Base-by-base conservation (phyloP, 2,888 invertebrate species). In the Lepidocyrtinus sp. region DNA sequence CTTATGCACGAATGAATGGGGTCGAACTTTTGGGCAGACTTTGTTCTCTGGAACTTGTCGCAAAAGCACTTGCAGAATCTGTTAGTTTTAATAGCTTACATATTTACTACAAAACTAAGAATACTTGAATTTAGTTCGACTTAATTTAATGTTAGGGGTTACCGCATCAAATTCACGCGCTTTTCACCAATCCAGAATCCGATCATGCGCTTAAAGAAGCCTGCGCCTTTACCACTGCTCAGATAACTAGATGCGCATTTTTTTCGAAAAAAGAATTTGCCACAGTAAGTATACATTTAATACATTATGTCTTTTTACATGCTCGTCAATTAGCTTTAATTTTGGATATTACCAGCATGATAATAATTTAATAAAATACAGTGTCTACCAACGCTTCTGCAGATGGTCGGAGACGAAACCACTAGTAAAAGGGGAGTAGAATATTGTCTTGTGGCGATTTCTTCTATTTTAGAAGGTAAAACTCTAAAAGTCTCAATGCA, bases 401-500 rank as follows among this genome's bases (percentile, higher is more conserved):
- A 19, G 62, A 75, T 75, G 75, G 63, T 75, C 0, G 36, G 64
- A 22, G 45, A 61, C n/a, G 21, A 12, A 12, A 62, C 79, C 15
- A 69, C 81, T 12, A 81, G 69, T 9, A 69, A 55, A n/a, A 68
- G 69, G 46, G 78, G 76, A 7, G 69, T 78, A 50, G 85, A 86
- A 69, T 75, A 71, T 21, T 70, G 71, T 15, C 55, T 82, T 7
- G 25, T 83, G 5, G 81, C 84, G 0, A 50, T 86, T 0, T 70
- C 81, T 19, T 67, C 69, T 27, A 69, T 84, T n/a, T 21, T 86
- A 17, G 79, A 82, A 76, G 82, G 72, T 72, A 12, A 36, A 36
- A 15, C 3, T 27, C 17, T 24, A 21, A 15, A 1, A 2, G 19
- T 24, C 15, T 17, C 15, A 3, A 22, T 1, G n/a, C n/a, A n/a